A percentile compares a stretch with the other conserved stretches of the same genome.
phyloP scores from a whole-genome alignment of 2,888 invertebrate genomes.

The Eurytoma adleriae region DNA sequence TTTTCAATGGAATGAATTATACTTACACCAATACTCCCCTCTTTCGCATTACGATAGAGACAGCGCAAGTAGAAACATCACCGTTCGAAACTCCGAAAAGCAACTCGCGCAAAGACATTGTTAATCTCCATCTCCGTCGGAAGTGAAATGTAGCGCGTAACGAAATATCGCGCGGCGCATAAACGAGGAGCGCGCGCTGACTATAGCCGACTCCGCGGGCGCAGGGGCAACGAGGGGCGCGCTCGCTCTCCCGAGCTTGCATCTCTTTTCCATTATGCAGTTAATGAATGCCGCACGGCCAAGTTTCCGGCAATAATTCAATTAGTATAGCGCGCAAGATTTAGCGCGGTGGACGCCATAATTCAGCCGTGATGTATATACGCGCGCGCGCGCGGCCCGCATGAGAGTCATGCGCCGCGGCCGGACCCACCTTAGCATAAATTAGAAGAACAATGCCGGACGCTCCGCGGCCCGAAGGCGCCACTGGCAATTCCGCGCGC shows the following conservation, averaged over 20 bases:
- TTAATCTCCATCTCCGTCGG: neutral
- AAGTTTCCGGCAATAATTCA: slow-evolving; percentile 73
- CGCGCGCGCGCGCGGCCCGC: slow-evolving; percentile 34
- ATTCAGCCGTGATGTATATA: slow-evolving; percentile 68
- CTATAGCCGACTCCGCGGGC: too few species aligned
- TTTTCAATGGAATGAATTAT: neutral
- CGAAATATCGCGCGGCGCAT: slow-evolving; percentile 7
- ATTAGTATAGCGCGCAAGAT: slow-evolving; percentile 69
- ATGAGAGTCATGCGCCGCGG: slow-evolving; percentile 42
- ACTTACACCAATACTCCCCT: too few species aligned
- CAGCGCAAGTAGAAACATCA: neutral
- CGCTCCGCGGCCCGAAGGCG: slow-evolving; percentile 32
- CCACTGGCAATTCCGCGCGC: slow-evolving; percentile 49
- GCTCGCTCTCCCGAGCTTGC: neutral
- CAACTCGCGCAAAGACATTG: neutral
- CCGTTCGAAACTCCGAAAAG: neutral
- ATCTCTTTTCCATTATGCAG: slow-evolving; percentile 56
- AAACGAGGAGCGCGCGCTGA: neutral
- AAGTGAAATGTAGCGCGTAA: neutral
- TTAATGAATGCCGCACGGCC: slow-evolving; percentile 56
- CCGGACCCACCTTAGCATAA: slow-evolving; percentile 68
- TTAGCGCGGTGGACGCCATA: slow-evolving; percentile 71
- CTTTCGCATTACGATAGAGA: too few species aligned
- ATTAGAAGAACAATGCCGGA: slow-evolving; percentile 72
- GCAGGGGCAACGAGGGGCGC: too few species aligned